Evolutionary conservation across 2,113 vertebrate species (phyloP).

Genomic region (Thalassarche chlororhynchos): DNA sequence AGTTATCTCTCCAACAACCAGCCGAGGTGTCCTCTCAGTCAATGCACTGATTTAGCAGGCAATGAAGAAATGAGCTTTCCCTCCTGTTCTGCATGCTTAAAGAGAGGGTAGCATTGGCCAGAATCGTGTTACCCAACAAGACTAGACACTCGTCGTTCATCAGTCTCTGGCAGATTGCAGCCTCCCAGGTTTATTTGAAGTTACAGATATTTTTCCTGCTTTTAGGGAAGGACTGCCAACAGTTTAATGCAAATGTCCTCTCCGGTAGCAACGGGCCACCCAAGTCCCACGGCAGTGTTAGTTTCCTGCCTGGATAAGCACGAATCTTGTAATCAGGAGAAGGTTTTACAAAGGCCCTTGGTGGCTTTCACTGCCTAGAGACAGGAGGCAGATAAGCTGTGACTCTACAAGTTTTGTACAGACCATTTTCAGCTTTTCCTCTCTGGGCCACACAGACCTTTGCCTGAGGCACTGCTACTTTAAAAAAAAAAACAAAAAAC

Average conservation of each 20-base stretch:
- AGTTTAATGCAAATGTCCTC: background rate
- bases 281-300: background rate
- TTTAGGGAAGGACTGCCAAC: background rate
- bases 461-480: background rate
- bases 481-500: background rate
- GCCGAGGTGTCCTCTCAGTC: background rate
- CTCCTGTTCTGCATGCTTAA: background rate
- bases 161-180: background rate
- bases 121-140: background rate
- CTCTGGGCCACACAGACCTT: background rate
- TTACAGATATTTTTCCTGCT: background rate
- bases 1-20: background rate
- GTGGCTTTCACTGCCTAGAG: background rate
- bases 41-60: background rate
- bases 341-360: background rate
- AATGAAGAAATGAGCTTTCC: background rate
- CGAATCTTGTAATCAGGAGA: background rate
- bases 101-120: background rate
- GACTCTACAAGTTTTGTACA: background rate
- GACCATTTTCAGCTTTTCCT: slow-evolving; percentile 21
- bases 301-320: background rate
- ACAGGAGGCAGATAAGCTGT: background rate
- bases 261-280: background rate
- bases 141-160: background rate
- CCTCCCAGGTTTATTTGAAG: background rate